Evolutionary conservation across 2,797 vertebrate genomes (phyloP).

Genomic region (Channa striata): DNA sequence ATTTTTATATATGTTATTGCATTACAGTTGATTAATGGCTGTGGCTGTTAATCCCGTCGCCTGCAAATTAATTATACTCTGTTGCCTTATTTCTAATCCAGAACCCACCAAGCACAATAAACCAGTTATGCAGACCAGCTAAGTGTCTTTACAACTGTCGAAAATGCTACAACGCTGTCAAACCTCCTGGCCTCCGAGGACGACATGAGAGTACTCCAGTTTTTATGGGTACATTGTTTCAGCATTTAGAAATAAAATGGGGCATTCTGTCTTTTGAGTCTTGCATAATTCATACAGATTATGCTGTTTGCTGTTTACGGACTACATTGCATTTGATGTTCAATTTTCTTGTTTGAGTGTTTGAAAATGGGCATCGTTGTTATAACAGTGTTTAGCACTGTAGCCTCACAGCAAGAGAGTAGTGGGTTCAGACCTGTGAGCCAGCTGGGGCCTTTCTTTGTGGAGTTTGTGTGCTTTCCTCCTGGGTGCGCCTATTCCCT

Average conservation of each 20-base stretch:
- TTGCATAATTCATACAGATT: not conserved
- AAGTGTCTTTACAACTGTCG: no score
- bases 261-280: not conserved
- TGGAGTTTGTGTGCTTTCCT: not conserved
- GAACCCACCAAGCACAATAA: not conserved
- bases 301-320: not conserved
- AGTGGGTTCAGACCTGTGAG: not conserved
- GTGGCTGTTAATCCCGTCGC: slow-evolving; percentile 33
- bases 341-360: no score
- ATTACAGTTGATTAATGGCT: slow-evolving; percentile 51
- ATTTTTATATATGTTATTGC: slow-evolving; percentile 34
- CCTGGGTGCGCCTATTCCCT: not conserved
- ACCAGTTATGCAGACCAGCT: no score
- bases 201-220: not conserved
- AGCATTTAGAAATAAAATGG: not conserved
- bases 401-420: no score
- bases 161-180: not conserved
- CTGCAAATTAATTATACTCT: slow-evolving; percentile 36
- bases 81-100: not conserved
- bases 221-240: no score
- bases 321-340: no score
- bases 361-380: no score
- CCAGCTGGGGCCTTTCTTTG: not conserved
- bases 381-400: no score
- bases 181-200: not conserved